Base-by-base conservation (phyloP, 2,888 invertebrate species). In the Hyposoter dolosus region DNA sequence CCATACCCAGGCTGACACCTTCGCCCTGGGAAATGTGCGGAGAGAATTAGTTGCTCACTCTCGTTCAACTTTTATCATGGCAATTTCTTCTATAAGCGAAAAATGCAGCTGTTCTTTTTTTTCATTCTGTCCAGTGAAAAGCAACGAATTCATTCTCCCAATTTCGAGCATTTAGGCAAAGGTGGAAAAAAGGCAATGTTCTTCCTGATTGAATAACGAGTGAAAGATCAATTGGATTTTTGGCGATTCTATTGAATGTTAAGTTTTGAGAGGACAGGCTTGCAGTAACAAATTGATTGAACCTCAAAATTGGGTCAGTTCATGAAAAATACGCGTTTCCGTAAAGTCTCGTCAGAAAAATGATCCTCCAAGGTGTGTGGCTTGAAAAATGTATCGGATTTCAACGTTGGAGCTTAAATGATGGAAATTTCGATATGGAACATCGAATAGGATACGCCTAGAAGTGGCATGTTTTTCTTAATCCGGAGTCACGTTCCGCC, bases 391-490 rank as follows among this genome's bases (percentile, higher is more conserved):
- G 23, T 56, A 23, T 56, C 23, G 19, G 3, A 19, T 9, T 23
- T 56, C 56, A 1, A 56, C 5, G 3, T 23, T 23, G 9, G 7
- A 50, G 23, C 12, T 10, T 15, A 43, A 69, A 50, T 28, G 7
- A 63, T 76, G 2, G 47, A 65, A 65, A 32, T 65, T 76, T 76
- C 47, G 47, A 47, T 65, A 23, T 2, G 5, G 56, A 75, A 68
- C 23, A 6, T n/a, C 2, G 35, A 47, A 45, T 40, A 6, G 28
- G 47, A 60, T 28, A 72, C 56, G 23, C 9, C 4, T 28, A 56
- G 23, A 60, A 84, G 71, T 75, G 75, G 75, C 23, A 79, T 68
- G 43, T 79, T 80, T 79, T 71, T 80, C 40, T 79, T 72, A 85
- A 63, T 82, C 71, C 56, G 40, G 79, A 65, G 79, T 69, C 69